These are phyloP conservation scores for Venturia canescens DNA, from an alignment of 1,140 invertebrate genomes.

Conservation along the genomic window DNA sequence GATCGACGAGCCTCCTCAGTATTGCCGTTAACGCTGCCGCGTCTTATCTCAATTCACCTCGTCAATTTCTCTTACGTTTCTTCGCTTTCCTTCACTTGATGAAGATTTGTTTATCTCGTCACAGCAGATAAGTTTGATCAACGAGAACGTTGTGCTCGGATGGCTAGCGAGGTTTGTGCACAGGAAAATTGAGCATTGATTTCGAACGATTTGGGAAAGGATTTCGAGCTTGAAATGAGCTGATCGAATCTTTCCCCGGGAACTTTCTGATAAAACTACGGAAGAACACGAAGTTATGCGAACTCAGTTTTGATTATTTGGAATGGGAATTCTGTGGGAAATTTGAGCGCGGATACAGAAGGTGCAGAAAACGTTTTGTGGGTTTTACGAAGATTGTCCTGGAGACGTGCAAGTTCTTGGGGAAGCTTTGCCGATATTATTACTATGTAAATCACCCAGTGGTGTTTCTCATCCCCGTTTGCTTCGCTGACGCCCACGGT, in stretches of 20 bases:
- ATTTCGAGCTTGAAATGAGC: too few species aligned
- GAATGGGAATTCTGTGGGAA: too few species aligned
- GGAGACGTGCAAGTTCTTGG: constrained; percentile 43
- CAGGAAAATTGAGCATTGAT: too few species aligned
- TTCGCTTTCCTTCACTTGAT: background rate
- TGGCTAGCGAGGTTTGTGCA: too few species aligned
- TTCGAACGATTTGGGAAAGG: too few species aligned
- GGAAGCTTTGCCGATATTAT: constrained; percentile 72
- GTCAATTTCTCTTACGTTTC: constrained; percentile 6
- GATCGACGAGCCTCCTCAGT: constrained; percentile 10
- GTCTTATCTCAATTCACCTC: constrained; percentile 1
- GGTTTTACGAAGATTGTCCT: constrained; percentile 26
- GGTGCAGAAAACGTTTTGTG: constrained; percentile 15
- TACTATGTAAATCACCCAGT: constrained; percentile 75
- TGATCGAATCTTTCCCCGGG: background rate
- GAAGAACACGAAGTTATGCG: background rate
- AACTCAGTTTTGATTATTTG: too few species aligned
- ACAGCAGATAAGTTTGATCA: background rate
- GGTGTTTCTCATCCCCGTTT: constrained; percentile 57
- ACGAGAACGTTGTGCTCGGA: too few species aligned
- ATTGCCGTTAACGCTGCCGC: background rate
- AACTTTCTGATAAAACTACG: too few species aligned
- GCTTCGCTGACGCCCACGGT: constrained; percentile 72
- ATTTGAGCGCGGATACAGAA: background rate
- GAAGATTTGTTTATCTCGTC: background rate